Conservation (phyloP, 2,797 vertebrate genomes). For the Hozukius guyotensis region DNA sequence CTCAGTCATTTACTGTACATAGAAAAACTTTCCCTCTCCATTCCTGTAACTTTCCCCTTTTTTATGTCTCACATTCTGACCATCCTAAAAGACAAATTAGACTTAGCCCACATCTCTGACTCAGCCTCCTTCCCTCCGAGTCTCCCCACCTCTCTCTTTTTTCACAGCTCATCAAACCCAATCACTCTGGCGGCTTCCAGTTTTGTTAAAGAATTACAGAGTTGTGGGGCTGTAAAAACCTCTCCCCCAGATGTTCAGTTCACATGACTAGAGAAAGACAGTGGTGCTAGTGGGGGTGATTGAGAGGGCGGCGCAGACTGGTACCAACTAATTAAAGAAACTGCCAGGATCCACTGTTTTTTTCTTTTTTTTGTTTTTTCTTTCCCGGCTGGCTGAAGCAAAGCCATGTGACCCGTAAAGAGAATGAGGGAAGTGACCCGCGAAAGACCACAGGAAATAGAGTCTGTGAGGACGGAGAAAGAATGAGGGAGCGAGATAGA, state of each 20-base stretch:
- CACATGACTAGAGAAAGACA: slow-evolving; percentile 60
- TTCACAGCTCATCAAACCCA: slow-evolving; percentile 70
- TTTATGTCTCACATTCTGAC: neutral
- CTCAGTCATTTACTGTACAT: neutral
- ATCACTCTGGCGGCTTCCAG: slow-evolving; percentile 42
- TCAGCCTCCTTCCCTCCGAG: neutral
- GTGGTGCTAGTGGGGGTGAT: neutral
- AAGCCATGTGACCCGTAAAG: slow-evolving; percentile 63
- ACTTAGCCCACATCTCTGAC: neutral
- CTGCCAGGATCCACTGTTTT: slow-evolving; percentile 29
- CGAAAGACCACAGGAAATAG: slow-evolving; percentile 63
- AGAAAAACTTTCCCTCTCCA: neutral
- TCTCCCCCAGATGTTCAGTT: slow-evolving; percentile 44
- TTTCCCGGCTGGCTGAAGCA: slow-evolving; percentile 11
- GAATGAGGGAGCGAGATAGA: neutral
- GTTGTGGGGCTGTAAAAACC: slow-evolving; percentile 27
- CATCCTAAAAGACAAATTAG: slow-evolving; percentile 2
- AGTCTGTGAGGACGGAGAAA: slow-evolving; percentile 32
- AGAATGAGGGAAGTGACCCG: slow-evolving; percentile 64
- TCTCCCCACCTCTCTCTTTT: neutral
- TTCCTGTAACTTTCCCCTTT: neutral
- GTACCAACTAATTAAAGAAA: slow-evolving; percentile 68
- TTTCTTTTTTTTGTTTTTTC: neutral
- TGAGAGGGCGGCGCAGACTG: neutral
- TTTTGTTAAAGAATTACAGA: slow-evolving; percentile 66